Percentiles rank a stretch among this genome's conserved stretches.
Conservation (phyloP, 2,888 invertebrate species). For the Theodoxus fluviatilis region DNA sequence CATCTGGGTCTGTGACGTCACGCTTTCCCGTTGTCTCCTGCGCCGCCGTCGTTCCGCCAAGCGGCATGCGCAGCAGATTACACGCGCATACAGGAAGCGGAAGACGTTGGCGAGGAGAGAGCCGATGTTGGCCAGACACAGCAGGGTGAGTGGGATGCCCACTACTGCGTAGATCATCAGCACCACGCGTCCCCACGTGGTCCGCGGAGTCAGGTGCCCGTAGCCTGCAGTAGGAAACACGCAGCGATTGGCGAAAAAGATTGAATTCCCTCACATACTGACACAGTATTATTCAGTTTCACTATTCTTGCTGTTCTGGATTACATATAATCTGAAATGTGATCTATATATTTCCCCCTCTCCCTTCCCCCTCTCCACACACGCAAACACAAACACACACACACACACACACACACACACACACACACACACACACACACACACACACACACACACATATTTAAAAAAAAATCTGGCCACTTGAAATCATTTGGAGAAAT, state of each 20-base stretch:
- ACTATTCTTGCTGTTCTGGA: too few relatives aligned
- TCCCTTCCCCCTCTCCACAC: too few relatives aligned
- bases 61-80: constrained; percentile 33
- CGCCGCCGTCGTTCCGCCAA: too few relatives aligned
- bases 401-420: neutral
- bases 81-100: constrained; percentile 46
- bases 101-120: constrained; percentile 48
- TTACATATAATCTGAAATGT: too few relatives aligned
- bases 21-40: too few relatives aligned
- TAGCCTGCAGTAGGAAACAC: constrained; percentile 41
- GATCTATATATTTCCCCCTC: too few relatives aligned
- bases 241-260: too few relatives aligned
- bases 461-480: too few relatives aligned
- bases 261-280: neutral
- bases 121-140: constrained; percentile 55
- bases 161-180: constrained; percentile 53
- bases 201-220: constrained; percentile 55
- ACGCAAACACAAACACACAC: constrained; percentile 3
- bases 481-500: too few relatives aligned
- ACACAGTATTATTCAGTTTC: too few relatives aligned
- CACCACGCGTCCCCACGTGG: constrained; percentile 43
- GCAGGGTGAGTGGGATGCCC: constrained; percentile 53
- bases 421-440: constrained; percentile 24
- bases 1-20: neutral
- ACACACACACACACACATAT: constrained; percentile 17